Base-by-base conservation (phyloP, 2,888 invertebrate species). In the Polietes domitor region DNA sequence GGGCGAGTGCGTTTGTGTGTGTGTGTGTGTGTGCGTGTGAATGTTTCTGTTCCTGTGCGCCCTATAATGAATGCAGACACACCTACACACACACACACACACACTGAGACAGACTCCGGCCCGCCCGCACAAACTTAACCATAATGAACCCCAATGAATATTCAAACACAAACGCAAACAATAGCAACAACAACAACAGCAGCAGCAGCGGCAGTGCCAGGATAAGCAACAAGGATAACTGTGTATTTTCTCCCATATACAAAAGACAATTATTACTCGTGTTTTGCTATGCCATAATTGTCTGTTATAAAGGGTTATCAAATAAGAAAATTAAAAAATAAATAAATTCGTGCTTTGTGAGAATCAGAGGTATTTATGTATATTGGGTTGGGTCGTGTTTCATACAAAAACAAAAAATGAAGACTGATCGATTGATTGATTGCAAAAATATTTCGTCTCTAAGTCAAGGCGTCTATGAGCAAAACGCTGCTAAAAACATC, bases 111-210 rank as follows among this genome's bases (percentile, higher is more conserved):
- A 55, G 37, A 65, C 63, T 72, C 47, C 41, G 70, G 58, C 26
- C 78, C 53, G 55, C 24, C 77, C 61, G 58, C 21, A 37, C 70
- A 72, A 82, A 77, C 72, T 79, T 79, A 47, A 21, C 47, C 26
- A 24, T 78, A 82, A 84, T 74, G 73, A 79, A 74, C 53, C 78
- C 75, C 55, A 73, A 73, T 24, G 50, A 79, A 77, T 81, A 74
- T 79, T 63, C 70, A 75, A 75, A 83, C 68, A 50, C 53, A 26
- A 61, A 65, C 70, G 70, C 41, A 43, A 70, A 77, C 28, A 77
- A 32, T 41, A 79, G 41, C 47, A 43, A 17, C 24, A 19, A 55
- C 55, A 68, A 5, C 7, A 53, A 0, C 28, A 41, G 3, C 12
- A 43, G 12, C 37, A 61, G n/a, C 15, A 37, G n/a, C n/a, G 2